Conservation (phyloP, 2,888 invertebrate species). For the Rhopalosiphum nymphaeae region DNA sequence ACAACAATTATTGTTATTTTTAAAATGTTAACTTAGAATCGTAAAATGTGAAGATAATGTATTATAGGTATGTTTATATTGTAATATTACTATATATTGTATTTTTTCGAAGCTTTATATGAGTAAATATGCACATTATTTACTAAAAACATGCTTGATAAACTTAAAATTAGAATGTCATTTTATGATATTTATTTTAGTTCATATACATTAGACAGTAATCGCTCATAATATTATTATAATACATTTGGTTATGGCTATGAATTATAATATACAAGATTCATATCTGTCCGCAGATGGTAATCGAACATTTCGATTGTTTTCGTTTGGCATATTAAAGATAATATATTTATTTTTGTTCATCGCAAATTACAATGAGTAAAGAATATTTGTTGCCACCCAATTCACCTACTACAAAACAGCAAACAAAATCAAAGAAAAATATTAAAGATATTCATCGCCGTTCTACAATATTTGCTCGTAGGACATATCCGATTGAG, state of each 20-base stretch:
- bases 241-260: background rate
- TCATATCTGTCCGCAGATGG: background rate
- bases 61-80: too few species aligned
- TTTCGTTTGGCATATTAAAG: background rate
- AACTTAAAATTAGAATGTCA: background rate
- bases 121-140: background rate
- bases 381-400: constrained; percentile 8
- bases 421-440: background rate
- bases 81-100: background rate
- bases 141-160: background rate
- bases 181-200: background rate
- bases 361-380: background rate
- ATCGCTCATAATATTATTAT: background rate
- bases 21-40: too few species aligned
- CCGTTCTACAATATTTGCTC: background rate
- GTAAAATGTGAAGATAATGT: background rate
- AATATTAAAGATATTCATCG: background rate
- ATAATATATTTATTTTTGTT: background rate
- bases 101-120: background rate
- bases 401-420: background rate
- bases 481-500: background rate
- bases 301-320: background rate
- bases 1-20: background rate
- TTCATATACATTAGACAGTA: background rate
- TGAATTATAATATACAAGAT: background rate